Percentiles rank a stretch among this genome's conserved stretches.
phyloP scores from a whole-genome alignment of 2,797 vertebrate genomes.

The Esox masquinongy region DNA sequence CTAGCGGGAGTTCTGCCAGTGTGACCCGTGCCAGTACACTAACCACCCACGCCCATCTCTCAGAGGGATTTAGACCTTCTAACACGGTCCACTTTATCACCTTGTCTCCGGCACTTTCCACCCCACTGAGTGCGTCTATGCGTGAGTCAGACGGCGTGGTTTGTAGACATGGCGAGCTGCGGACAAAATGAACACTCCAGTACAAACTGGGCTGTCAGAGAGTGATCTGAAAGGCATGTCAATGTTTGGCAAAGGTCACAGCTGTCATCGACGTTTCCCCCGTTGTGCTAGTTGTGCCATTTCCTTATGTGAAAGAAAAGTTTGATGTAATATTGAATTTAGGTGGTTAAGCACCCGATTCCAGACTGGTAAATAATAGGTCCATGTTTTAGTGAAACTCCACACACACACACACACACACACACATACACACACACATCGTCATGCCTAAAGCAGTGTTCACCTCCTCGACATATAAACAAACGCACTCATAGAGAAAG shows the following conservation, averaged over 20 bases:
- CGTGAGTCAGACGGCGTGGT: neutral
- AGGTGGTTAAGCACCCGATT: no score
- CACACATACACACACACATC: conserved; percentile 5
- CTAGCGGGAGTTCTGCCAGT: neutral
- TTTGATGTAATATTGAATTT: no score
- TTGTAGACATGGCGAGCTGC: neutral
- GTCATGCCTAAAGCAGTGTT: neutral
- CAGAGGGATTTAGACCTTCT: neutral
- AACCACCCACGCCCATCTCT: neutral
- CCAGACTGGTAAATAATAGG: no score
- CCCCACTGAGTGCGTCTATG: neutral
- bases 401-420: conserved; percentile 8
- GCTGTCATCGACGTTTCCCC: neutral
- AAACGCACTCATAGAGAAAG: conserved; percentile 15
- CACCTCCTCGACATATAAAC: neutral
- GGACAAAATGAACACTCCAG: neutral
- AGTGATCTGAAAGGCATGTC: neutral
- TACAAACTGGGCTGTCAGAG: neutral
- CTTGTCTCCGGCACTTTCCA: neutral
- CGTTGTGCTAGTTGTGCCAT: neutral
- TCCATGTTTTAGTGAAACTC: no score
- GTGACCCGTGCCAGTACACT: neutral
- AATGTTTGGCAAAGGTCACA: neutral
- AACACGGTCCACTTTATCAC: neutral
- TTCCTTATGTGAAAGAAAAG: no score